Base-by-base conservation (phyloP, 2,888 invertebrate genomes). In the Drosophila recens region DNA sequence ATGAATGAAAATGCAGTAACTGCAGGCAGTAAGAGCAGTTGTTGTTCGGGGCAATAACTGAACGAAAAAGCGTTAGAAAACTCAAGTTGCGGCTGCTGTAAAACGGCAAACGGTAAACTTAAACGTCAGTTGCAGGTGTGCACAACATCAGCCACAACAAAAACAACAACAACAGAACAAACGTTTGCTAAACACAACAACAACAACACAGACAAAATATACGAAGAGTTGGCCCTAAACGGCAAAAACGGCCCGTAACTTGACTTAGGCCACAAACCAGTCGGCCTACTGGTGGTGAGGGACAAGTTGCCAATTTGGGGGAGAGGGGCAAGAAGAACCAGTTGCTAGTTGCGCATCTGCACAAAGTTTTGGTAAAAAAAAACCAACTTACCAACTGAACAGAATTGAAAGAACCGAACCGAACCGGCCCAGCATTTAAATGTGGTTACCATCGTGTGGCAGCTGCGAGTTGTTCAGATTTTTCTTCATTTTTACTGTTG, bases 51-150 rank as follows among this genome's bases (percentile, higher is more conserved):
- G 46, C 72, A 52, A 82, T 52, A 73, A 67, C 57, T 57, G 46
- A 66, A 48, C 64, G 51, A 40, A 77, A 52, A 38, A 61, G 51
- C 71, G 56, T 61, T 58, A 57, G 75, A 71, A 68, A 70, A 68
- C 51, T 58, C 9, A 54, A 77, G 46, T 49, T 73, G 64, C 40
- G 54, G 72, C 62, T 67, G 72, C 67, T 57, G 57, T 61, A 62
- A 62, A 82, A 82, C 67, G 76, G 83, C 80, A 59, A 82, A 77
- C 70, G 75, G 83, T 80, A 82, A 82, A 68, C 71, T 67, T 54
- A 67, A 82, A 87, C 74, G 86, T 83, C 82, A 83, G 67, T 48
- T 77, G 77, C 82, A 88, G 88, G 82, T 83, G 82, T 86, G 80
- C 76, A 68, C 58, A 78, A 62, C 72, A 66, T 58, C 81, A 57